Evolutionary conservation across 1,140 invertebrate genomes (phyloP), one percentile per base, ranked within the genome.

Genomic region (Ceratitis capitata): DNA sequence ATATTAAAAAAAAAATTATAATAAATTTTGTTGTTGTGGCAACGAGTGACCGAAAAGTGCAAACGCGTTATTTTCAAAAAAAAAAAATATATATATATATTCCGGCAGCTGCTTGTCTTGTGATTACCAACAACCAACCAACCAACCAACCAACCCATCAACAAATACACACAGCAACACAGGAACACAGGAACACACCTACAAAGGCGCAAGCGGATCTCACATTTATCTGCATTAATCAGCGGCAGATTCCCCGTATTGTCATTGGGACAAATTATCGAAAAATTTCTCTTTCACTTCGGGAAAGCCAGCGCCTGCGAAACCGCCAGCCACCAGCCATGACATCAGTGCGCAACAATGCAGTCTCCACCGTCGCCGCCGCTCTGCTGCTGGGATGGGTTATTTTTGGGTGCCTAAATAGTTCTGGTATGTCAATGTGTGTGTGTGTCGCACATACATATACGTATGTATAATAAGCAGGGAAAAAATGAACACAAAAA

Each of bases 331-430:
- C 26, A 26, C 26, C 69, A 78, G 69, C 69, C 69, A 78, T 78
- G 69, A 78, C 69, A 78, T 78, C 69, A 78, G 69, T 78, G 69
- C 69, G 69, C 69, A 78, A 78, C 69, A 78, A 78, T 78, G 69
- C 69, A 78, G 69, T 78, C 69, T 78, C 69, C 69, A n/a, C 39
- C 39, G 39, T 42, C 69, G 32, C 39, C 69, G 39, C 69, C 69
- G 69, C 69, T 47, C 69, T 78, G 69, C 69, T 78, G 69, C 39
- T 78, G 39, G 69, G 69, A 78, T 78, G 69, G 69, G 69, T 78
- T 78, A 78, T 78, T 78, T 78, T 78, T 78, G 69, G 69, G 69
- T 78, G 69, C 69, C 69, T 78, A 45, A 78, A 78, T 78, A 45
- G 39, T 78, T 78, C 69, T 42, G 69, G 69, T 78, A 78, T 78